Percentiles rank a stretch among this genome's conserved stretches.
Conservation (phyloP, 2,113 vertebrate species). For the Microtus pennsylvanicus region DNA sequence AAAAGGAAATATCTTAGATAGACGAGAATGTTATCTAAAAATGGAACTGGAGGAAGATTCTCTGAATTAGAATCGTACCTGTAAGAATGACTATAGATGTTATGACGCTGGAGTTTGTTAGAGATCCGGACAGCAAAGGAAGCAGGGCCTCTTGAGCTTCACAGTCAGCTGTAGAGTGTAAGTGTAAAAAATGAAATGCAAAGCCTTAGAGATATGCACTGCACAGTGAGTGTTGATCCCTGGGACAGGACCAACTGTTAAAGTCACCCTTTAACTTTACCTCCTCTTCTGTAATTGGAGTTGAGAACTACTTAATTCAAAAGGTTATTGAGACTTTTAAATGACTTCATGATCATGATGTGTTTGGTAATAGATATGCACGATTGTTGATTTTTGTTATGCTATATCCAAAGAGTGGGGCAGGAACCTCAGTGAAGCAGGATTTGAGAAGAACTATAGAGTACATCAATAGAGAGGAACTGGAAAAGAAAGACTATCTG, state of each 20-base stretch:
- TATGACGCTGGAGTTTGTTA: background rate
- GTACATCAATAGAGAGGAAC: background rate
- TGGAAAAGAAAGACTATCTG: background rate
- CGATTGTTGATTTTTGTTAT: slow-evolving; percentile 23
- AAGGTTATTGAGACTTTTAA: background rate
- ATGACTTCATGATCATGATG: background rate
- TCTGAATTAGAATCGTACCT: background rate
- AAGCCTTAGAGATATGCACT: background rate
- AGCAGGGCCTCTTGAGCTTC: background rate
- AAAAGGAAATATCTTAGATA: background rate
- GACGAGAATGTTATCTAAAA: background rate
- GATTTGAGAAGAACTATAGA: background rate
- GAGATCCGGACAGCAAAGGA: background rate
- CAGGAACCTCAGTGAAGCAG: background rate
- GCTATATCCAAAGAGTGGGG: background rate
- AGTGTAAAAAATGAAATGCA: background rate
- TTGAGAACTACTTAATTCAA: background rate
- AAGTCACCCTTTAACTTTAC: background rate
- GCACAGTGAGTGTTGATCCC: too few species aligned
- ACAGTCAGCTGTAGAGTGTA: background rate
- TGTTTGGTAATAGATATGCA: background rate
- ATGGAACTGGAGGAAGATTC: background rate
- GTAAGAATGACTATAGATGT: too few species aligned
- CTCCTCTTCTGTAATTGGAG: background rate
- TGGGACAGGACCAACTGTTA: background rate